Conservation (phyloP, 2,888 invertebrate species). For the Amitus sp. region DNA sequence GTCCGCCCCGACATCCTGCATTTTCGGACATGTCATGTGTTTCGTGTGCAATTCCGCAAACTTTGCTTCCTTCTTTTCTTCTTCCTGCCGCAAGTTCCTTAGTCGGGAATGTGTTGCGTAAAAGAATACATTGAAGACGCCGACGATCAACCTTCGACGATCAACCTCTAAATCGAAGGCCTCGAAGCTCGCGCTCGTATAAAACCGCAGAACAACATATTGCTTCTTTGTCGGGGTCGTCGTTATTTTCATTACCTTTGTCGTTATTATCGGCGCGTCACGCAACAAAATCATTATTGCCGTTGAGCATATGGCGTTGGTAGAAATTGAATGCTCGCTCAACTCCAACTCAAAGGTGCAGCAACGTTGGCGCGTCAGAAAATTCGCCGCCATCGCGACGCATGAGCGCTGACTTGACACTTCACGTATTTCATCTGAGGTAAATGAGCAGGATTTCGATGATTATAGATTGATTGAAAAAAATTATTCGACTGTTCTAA, state of each 20-base stretch:
- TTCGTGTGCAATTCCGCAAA: slow-evolving; percentile 33
- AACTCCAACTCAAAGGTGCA: too few relatives aligned
- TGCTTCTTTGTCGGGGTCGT: slow-evolving; percentile 51
- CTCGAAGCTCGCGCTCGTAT: slow-evolving; percentile 47
- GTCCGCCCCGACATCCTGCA: slow-evolving; percentile 26
- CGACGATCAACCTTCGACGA: slow-evolving; percentile 32
- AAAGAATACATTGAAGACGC: slow-evolving; percentile 16
- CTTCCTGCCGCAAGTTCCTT: slow-evolving; percentile 17
- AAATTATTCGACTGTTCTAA: too few relatives aligned
- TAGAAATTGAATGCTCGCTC: slow-evolving; percentile 22
- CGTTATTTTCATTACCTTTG: slow-evolving; percentile 19
- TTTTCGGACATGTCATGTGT: slow-evolving; percentile 23
- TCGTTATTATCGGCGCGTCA: slow-evolving; percentile 36
- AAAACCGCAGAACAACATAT: slow-evolving; percentile 60
- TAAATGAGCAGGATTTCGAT: too few relatives aligned
- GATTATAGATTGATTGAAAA: too few relatives aligned
- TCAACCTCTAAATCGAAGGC: slow-evolving; percentile 23
- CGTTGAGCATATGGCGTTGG: slow-evolving; percentile 33
- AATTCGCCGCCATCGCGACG: too few relatives aligned
- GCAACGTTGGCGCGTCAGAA: too few relatives aligned
- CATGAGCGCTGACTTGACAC: too few relatives aligned
- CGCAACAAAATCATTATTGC: slow-evolving; percentile 38
- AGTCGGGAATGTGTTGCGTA: slow-evolving; percentile 1
- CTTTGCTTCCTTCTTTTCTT: slow-evolving; percentile 34
- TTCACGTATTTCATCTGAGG: too few relatives aligned